A percentile compares a stretch with the other conserved stretches of the same genome.
phyloP scores from a whole-genome alignment of 2,888 invertebrate genomes.

The Mesochorus sp. region DNA sequence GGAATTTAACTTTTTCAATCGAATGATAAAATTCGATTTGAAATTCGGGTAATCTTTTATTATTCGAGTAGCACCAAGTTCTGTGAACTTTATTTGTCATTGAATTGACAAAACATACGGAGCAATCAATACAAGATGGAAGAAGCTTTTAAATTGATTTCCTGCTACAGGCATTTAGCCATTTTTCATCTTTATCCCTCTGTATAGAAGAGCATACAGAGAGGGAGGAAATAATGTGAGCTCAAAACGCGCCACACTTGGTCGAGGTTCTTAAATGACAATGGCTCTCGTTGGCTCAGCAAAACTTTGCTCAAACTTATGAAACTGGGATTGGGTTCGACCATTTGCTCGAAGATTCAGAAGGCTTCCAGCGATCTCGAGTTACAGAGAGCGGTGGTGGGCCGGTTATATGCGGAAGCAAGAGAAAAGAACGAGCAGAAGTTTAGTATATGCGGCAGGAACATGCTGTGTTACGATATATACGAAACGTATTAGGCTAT shows the following conservation, averaged over 20 bases:
- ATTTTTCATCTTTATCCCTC: no score
- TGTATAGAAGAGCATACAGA: no score
- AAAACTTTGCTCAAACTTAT: constrained; percentile 77
- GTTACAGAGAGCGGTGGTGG: no score
- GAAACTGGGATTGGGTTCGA: constrained; percentile 77
- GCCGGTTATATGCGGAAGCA: constrained; percentile 20
- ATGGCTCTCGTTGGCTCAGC: constrained; percentile 67
- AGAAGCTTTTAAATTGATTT: no score
- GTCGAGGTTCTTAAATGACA: constrained; percentile 73
- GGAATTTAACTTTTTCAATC: no score
- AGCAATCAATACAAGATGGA: no score
- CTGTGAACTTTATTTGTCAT: no score
- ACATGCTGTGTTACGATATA: constrained; percentile 64
- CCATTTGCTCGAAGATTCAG: constrained; percentile 61
- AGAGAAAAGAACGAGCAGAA: constrained; percentile 46
- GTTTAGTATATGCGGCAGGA: constrained; percentile 32
- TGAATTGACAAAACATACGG: no score
- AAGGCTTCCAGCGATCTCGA: constrained; percentile 49
- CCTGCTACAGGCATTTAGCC: no score
- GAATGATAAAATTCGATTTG: no score
- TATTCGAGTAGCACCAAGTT: no score
- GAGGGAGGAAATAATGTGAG: background rate
- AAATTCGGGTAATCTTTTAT: no score
- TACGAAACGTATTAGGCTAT: constrained; percentile 77
- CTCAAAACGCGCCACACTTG: background rate